Evolutionary conservation across 2,113 vertebrate genomes (phyloP), one percentile per base, ranked within the genome.

Genomic region (Rhynchomys soricoides): DNA sequence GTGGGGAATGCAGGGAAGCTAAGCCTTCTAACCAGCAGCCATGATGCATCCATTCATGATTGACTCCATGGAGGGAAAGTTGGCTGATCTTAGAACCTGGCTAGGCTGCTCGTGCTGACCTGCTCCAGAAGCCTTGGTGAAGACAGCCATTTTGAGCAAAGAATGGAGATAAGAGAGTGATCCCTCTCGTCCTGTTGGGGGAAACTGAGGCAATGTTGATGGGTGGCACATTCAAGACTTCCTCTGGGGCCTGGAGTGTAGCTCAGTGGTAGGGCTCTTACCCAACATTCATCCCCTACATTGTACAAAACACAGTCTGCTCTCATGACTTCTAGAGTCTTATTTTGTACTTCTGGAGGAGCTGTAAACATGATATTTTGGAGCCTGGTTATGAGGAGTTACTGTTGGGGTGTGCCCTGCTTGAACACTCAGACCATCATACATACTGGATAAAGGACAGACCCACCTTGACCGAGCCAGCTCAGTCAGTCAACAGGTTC

Each of bases 51-150:
- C 4, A 50, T 59, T 21, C 5, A 2, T 12, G 10, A 6, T 0
- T 0, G 71, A 88, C 43, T 11, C 21, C 1, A 0, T 1, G 12
- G 15, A 31, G 45, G 37, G 34, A 8, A 48, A 71, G 40, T 1
- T 21, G 71, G 34, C 52, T 21, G 24, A 45, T 9, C 0, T 57
- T 21, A 24, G 52, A 21, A 48, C 31, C 74, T 40, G 70, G 45
- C 68, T 1, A 0, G 19, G 31, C 19, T 2, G 3, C 5, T 52
- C 26, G 2, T 1, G 21, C 16, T 0, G 0, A 3, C 4, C 7
- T 16, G 0, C 22, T 37, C 16, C 0, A 0, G 52, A 1, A 73
- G 37, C 19, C 7, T 37, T 34, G 9, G 19, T 13, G 82, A 66
- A 50, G 26, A 45, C 3, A 22, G 66, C 19, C 19, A 40, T 16